Conservation (phyloP, 92 coral and sea anemone species). For the Ricordea florida region DNA sequence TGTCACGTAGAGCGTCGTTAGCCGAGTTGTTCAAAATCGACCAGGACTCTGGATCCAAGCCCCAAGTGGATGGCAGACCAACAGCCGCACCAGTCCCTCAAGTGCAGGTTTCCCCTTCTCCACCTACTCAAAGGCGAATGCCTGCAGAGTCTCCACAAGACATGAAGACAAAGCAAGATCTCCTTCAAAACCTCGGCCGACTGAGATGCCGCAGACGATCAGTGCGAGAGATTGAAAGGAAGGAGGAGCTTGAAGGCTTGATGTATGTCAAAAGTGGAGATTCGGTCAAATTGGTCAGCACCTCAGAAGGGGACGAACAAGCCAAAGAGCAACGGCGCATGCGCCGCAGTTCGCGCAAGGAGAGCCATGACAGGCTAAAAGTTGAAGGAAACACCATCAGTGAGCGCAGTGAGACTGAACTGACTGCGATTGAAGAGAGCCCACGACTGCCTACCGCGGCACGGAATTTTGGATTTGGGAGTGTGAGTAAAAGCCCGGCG, state of each 20-base stretch:
- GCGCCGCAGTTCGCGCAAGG: conserved; percentile 78
- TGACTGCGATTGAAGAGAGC: conserved; percentile 41
- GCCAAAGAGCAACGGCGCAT: conserved; percentile 75
- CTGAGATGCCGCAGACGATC: conserved; percentile 81
- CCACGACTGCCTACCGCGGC: conserved; percentile 39
- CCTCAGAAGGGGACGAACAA: conserved; percentile 84
- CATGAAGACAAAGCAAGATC: conserved; percentile 64
- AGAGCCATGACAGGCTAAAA: conserved; percentile 68
- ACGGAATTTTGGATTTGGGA: neutral
- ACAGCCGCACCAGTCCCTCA: conserved; percentile 46
- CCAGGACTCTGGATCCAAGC: conserved; percentile 22
- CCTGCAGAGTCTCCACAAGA: conserved; percentile 37
- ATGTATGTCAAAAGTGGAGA: conserved; percentile 92
- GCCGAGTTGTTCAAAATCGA: conserved; percentile 90
- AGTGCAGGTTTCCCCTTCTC: neutral
- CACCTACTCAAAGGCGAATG: neutral
- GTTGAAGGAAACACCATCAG: conserved; percentile 31
- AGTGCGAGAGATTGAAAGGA: conserved; percentile 84
- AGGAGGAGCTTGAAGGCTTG: conserved; percentile 84
- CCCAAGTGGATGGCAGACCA: conserved; percentile 39
- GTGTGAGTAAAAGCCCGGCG: neutral
- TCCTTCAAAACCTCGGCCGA: conserved; percentile 73
- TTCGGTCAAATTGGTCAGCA: conserved; percentile 81
- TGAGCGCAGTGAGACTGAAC: conserved; percentile 34
- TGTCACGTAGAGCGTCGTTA: conserved; percentile 84